Evolutionary conservation across 2,113 vertebrate genomes (phyloP).

Genomic region (Psittacara wagleri): DNA sequence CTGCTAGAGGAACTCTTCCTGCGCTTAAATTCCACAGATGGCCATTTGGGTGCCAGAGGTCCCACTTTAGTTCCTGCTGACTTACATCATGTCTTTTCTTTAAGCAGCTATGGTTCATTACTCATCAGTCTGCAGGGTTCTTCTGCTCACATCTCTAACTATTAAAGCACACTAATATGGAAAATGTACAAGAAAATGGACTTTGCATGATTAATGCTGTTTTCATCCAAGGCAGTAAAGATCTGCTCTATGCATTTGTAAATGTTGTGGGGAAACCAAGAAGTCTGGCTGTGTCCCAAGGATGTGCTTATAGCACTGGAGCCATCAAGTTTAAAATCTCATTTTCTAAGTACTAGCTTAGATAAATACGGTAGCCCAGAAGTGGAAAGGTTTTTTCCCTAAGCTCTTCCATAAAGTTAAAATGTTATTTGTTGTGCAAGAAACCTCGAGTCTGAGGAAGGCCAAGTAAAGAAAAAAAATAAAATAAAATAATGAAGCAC

Average conservation of each 20-base stretch:
- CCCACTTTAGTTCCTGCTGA: background rate
- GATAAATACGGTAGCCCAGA: background rate
- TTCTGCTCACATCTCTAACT: background rate
- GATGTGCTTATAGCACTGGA: background rate
- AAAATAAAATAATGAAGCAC: background rate
- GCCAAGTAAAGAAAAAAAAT: background rate
- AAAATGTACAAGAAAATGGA: slow-evolving; percentile 17
- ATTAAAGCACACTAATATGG: background rate
- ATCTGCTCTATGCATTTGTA: background rate
- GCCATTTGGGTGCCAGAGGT: background rate
- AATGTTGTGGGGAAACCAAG: background rate
- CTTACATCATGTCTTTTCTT: background rate
- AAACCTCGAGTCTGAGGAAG: background rate
- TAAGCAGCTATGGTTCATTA: background rate
- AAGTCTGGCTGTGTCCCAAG: background rate
- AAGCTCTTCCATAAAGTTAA: background rate
- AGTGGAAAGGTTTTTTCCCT: background rate
- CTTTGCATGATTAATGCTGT: background rate
- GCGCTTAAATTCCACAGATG: background rate
- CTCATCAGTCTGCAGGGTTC: background rate
- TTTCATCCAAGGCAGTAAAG: background rate
- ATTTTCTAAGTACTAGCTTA: background rate
- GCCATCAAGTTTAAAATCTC: background rate
- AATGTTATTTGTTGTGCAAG: background rate
- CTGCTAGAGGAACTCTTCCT: background rate